Evolutionary conservation across 2,888 invertebrate genomes (phyloP), one percentile per base, ranked within the genome.

Genomic region (Panorpa germanica): DNA sequence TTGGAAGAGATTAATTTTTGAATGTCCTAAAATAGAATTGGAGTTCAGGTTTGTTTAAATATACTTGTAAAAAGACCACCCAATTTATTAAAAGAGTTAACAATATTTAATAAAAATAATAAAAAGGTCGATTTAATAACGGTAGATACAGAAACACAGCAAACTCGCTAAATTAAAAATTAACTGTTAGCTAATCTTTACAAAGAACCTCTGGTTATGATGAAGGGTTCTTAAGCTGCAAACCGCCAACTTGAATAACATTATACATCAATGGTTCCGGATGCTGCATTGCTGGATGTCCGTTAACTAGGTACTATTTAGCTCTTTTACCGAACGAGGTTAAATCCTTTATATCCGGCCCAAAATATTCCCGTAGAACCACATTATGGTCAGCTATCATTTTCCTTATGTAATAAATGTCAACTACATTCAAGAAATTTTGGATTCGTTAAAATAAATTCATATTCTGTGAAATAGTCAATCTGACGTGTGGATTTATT

Each of bases 231-330:
- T 32, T 18, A 15, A 53, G 46, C 23, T 54, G 54, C 25, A 53
- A 32, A 1, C 54, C 54, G 5, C 47, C 53, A 3, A 54, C 42
- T 39, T 49, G 46, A 9, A 54, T 43, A 0, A 53, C 38, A 38
- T 49, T 49, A 5, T 49, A 49, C 4, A 49, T 48, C n/a, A 49
- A 20, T 19, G 50, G 44, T 19, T 48, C 45, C 2, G 45, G 39
- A 33, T 43, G 47, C 21, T 51, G 48, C 3, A 49, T 33, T 2
- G 43, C 40, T 2, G 47, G 43, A 39, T 52, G 43, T 1, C 46
- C 44, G 34, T 54, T 54, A 0, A 52, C 43, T 8, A 54, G 38
- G 8, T 45, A 36, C 3, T 53, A 6, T 12, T 41, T 34, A 9
- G 43, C 37, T 2, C 34, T 37, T 20, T 39, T 38, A 6, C 42